Percentiles rank a stretch among this genome's conserved stretches.
Conservation (phyloP, 2,113 vertebrate species). For the Odocoileus virginianus region DNA sequence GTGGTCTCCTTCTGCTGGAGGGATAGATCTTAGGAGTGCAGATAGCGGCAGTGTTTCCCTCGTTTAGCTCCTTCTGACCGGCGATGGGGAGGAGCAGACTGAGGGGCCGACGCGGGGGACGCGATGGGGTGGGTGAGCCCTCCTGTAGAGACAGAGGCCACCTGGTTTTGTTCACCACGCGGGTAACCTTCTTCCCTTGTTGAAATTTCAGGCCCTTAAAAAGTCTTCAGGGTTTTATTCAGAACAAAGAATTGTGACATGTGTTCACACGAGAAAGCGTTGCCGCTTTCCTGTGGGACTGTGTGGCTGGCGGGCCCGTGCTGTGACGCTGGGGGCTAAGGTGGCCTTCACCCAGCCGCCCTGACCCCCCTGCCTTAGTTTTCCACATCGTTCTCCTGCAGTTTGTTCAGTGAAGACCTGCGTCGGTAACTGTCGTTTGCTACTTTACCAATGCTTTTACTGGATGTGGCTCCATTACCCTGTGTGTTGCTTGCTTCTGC, state of each 20-base stretch:
- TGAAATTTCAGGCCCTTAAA: background rate
- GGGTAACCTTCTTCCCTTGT: too few species aligned
- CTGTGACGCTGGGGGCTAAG: background rate
- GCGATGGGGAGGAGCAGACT: background rate
- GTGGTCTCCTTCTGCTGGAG: background rate
- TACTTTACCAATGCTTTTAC: background rate
- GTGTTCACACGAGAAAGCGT: background rate
- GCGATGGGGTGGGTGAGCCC: too few species aligned
- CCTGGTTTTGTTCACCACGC: background rate
- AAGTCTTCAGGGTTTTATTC: background rate
- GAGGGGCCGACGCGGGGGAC: background rate
- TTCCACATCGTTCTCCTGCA: too few species aligned
- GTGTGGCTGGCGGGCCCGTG: fast-evolving
- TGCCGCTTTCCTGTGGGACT: background rate
- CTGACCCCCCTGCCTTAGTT: background rate
- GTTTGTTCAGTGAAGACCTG: background rate
- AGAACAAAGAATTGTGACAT: too few species aligned
- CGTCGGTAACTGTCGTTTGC: background rate
- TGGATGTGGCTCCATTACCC: fast-evolving
- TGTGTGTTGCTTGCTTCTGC: background rate
- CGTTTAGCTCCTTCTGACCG: background rate
- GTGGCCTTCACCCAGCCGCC: fast-evolving
- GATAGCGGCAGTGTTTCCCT: background rate
- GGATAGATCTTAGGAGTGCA: background rate
- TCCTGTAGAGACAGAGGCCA: background rate